A percentile compares a stretch with the other conserved stretches of the same genome.
These are phyloP conservation scores for Carabus problematicus DNA, from an alignment of 2,888 invertebrate species.

Conservation along the genomic window DNA sequence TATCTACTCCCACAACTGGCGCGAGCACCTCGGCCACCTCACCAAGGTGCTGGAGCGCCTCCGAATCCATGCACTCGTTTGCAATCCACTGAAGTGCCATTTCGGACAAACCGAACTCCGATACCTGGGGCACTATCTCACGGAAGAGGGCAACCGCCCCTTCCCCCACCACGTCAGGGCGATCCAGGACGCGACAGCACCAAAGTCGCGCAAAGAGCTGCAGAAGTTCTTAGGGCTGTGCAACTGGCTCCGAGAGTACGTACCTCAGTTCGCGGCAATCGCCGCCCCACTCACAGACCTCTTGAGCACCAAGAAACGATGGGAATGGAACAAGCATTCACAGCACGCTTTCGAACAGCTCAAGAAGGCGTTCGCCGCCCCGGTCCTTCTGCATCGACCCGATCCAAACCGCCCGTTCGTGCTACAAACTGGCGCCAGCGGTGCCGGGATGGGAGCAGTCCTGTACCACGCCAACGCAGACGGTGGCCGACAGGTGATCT, in stretches of 20 bases:
- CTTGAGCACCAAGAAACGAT: not conserved
- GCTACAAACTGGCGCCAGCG: too few species aligned
- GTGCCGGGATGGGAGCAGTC: too few species aligned
- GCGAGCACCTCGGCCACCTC: conserved; percentile 46
- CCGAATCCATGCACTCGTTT: conserved; percentile 30
- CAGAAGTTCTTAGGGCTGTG: too few species aligned
- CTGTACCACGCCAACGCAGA: too few species aligned
- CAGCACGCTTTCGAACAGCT: not conserved
- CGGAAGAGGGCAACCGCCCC: not conserved
- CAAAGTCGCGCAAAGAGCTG: too few species aligned
- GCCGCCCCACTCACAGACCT: not conserved
- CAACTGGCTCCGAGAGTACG: too few species aligned
- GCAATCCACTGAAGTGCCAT: conserved; percentile 25
- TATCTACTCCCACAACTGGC: conserved; percentile 44
- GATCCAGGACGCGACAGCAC: not conserved
- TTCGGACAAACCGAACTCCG: conserved; percentile 1
- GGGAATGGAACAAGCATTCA: not conserved
- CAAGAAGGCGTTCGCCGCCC: not conserved
- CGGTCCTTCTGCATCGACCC: too few species aligned
- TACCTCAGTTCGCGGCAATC: too few species aligned
- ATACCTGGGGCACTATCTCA: not conserved
- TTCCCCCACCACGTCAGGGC: not conserved
- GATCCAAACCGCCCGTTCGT: too few species aligned
- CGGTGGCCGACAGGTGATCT: too few species aligned
- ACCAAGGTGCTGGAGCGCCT: conserved; percentile 45